phyloP scores from a whole-genome alignment of 1,140 invertebrate genomes.

The Drosophila kohkoa region DNA sequence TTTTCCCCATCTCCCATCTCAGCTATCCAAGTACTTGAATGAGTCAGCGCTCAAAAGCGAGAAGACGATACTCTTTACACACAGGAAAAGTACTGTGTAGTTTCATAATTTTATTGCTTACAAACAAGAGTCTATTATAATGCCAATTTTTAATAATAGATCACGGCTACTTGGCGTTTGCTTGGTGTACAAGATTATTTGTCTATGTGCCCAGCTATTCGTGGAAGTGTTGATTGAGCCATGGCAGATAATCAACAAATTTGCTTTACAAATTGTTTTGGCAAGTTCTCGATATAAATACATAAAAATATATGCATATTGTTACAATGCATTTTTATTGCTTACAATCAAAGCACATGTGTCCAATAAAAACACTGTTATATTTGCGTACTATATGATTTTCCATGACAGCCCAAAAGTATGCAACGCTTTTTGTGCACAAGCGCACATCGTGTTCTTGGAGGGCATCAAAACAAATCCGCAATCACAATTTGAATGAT shows the following conservation, averaged over 20 bases:
- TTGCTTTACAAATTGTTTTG: slow-evolving; percentile 12
- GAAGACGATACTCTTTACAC: neutral
- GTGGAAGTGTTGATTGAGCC: slow-evolving; percentile 28
- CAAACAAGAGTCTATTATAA: neutral
- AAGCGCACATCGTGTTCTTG: neutral
- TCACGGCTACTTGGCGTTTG: slow-evolving; percentile 12
- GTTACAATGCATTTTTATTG: neutral
- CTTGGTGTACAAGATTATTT: neutral
- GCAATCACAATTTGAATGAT: neutral
- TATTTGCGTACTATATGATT: neutral
- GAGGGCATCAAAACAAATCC: neutral
- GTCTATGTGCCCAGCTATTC: slow-evolving; percentile 7
- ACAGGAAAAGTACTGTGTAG: neutral
- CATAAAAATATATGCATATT: neutral
- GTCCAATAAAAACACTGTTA: neutral
- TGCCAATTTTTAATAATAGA: slow-evolving; percentile 14
- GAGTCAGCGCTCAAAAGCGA: slow-evolving; percentile 9
- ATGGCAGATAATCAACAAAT: slow-evolving; percentile 22
- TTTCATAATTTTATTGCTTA: slow-evolving; percentile 3
- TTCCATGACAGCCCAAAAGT: slow-evolving; percentile 6
- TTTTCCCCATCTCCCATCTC: neutral
- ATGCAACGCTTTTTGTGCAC: neutral
- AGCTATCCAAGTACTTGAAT: slow-evolving; percentile 18
- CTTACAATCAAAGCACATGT: neutral
- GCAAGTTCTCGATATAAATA: slow-evolving; percentile 19